phyloP scores from a whole-genome alignment of 2,888 invertebrate species.

The Drosophila ustulata region DNA sequence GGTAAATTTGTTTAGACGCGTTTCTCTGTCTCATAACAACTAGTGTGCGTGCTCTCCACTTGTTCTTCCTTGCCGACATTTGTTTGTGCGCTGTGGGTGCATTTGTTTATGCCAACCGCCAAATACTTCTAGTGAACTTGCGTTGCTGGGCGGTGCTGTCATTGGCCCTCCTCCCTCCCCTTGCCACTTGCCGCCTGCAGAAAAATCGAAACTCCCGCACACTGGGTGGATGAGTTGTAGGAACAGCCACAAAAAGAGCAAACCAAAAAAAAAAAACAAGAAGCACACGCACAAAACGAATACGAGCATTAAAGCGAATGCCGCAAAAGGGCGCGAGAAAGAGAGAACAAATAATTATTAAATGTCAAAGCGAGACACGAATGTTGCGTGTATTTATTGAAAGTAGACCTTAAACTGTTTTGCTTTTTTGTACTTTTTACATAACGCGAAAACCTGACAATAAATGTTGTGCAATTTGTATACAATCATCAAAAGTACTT shows the following conservation, averaged over 20 bases:
- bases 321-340: constrained; percentile 4
- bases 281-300: constrained; percentile 22
- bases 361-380: constrained; percentile 22
- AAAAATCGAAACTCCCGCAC: constrained; percentile 65
- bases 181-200: constrained; percentile 10
- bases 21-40: constrained; percentile 21
- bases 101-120: constrained; percentile 55
- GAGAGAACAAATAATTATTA: constrained; percentile 30
- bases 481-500: constrained; percentile 21
- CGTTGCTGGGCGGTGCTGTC: constrained; percentile 60
- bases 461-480: constrained; percentile 41
- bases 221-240: constrained; percentile 27
- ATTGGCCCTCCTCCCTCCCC: constrained; percentile 23
- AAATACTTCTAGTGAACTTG: constrained; percentile 53
- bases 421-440: constrained; percentile 49
- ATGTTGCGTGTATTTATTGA: constrained; percentile 21
- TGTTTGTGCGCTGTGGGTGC: constrained; percentile 34
- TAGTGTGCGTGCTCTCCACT: constrained; percentile 14
- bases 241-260: constrained; percentile 22
- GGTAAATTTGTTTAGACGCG: constrained; percentile 20
- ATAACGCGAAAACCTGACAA: constrained; percentile 41
- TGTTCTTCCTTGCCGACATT: constrained; percentile 6
- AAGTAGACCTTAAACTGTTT: constrained; percentile 32
- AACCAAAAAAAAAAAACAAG: constrained; percentile 4
- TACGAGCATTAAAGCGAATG: constrained; percentile 12